These are phyloP conservation scores for Acrossocheilus fasciatus DNA, from an alignment of 2,797 vertebrate genomes.

Conservation along the genomic window DNA sequence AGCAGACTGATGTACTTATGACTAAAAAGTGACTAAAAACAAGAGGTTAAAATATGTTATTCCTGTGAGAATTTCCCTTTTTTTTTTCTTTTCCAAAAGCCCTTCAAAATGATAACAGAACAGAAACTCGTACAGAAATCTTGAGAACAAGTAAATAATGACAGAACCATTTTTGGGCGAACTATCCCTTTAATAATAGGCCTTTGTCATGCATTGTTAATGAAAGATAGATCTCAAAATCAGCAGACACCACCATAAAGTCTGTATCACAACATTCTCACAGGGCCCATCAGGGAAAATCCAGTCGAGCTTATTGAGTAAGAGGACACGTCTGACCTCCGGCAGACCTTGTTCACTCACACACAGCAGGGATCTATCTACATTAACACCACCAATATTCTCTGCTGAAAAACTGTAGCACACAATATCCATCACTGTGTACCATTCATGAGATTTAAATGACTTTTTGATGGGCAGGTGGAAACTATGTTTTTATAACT, in stretches of 20 bases:
- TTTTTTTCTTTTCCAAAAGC: background rate
- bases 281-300: background rate
- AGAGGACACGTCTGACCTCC: conserved; percentile 22
- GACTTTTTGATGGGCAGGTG: background rate
- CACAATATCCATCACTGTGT: background rate
- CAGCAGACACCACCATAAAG: background rate
- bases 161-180: background rate
- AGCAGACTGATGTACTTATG: background rate
- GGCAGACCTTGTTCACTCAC: background rate
- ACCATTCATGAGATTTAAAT: background rate
- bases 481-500: background rate
- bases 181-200: background rate
- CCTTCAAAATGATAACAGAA: no score
- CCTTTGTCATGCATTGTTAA: background rate
- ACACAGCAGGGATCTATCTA: background rate
- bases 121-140: background rate
- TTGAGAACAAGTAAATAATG: background rate
- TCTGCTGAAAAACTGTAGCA: background rate
- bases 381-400: background rate
- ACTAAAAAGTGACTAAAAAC: background rate
- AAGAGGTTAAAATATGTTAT: background rate
- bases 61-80: background rate
- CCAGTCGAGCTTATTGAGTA: background rate
- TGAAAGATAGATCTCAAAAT: background rate
- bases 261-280: conserved; percentile 2